phyloP scores from a whole-genome alignment of 2,888 invertebrate species.

The Smittia aterrima region DNA sequence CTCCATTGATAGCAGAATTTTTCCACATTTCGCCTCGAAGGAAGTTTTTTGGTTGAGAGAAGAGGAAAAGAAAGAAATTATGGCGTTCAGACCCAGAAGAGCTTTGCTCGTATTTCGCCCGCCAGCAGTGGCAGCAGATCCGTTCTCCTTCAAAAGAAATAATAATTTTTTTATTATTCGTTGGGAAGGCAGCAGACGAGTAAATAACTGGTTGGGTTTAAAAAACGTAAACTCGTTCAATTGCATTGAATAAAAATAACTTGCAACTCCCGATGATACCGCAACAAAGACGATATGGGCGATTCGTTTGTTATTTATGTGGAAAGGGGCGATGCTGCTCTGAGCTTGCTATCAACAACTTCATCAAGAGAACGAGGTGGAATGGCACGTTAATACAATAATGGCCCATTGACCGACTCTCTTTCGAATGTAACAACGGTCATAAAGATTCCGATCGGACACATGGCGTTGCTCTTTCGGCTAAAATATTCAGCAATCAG shows the following conservation, averaged over 20 bases:
- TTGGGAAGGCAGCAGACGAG: background rate
- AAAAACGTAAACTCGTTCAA: slow-evolving; percentile 11
- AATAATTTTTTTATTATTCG: slow-evolving; percentile 1
- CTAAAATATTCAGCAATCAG: slow-evolving; percentile 29
- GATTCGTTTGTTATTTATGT: slow-evolving; percentile 11
- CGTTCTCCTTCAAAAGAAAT: background rate
- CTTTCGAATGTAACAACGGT: background rate
- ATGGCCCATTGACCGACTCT: slow-evolving; percentile 27
- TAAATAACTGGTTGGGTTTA: background rate
- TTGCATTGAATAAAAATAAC: slow-evolving; percentile 2
- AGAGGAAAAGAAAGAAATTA: background rate
- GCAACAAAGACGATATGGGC: background rate
- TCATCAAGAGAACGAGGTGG: slow-evolving; percentile 2
- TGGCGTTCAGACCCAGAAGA: background rate
- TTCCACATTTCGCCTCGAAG: slow-evolving; percentile 4
- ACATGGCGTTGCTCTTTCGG: background rate
- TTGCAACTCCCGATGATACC: background rate
- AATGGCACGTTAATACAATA: slow-evolving; percentile 1
- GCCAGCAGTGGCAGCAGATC: background rate
- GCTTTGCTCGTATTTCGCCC: background rate
- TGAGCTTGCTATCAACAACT: background rate
- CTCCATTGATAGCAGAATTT: slow-evolving; percentile 1
- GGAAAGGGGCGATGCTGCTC: background rate
- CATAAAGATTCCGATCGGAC: slow-evolving; percentile 7
- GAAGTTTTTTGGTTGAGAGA: slow-evolving; percentile 2